Percentiles rank a stretch among this genome's conserved stretches.
phyloP scores from a whole-genome alignment of 2,888 invertebrate species.

The Priocnemis perturbator region DNA sequence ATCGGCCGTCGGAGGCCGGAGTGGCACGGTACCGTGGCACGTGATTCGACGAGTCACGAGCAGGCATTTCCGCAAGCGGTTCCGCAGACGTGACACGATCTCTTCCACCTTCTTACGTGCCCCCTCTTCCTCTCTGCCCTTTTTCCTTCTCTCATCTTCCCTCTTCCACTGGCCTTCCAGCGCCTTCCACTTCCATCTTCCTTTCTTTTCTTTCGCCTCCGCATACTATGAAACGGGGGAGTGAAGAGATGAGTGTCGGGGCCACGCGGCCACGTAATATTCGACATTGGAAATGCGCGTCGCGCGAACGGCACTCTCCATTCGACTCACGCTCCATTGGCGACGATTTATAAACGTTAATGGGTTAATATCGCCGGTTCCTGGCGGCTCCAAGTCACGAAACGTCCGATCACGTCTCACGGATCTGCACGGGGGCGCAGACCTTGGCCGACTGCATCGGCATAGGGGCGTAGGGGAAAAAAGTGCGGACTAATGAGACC shows the following conservation, averaged over 20 bases:
- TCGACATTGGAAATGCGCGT: slow-evolving; percentile 59
- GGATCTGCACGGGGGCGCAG: slow-evolving; percentile 34
- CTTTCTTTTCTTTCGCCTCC: slow-evolving; percentile 11
- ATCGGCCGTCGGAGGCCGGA: slow-evolving; percentile 35
- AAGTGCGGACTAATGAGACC: slow-evolving; percentile 50
- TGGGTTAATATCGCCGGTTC: slow-evolving; percentile 63
- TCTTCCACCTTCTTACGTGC: slow-evolving; percentile 51
- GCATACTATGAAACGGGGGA: too few species aligned
- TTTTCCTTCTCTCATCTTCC: slow-evolving; percentile 24
- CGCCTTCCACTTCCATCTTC: slow-evolving; percentile 28
- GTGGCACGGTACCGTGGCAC: slow-evolving; percentile 53
- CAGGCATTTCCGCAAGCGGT: slow-evolving; percentile 65
- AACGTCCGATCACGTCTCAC: slow-evolving; percentile 55
- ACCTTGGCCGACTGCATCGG: slow-evolving; percentile 26
- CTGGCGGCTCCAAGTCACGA: slow-evolving; percentile 26
- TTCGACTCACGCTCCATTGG: slow-evolving; percentile 54
- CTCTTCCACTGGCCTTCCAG: slow-evolving; percentile 15
- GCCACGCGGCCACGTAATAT: slow-evolving; percentile 53
- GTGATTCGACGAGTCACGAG: slow-evolving; percentile 62
- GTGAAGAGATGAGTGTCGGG: too few species aligned
- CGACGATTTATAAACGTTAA: slow-evolving; percentile 64
- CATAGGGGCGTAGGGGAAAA: slow-evolving; percentile 25
- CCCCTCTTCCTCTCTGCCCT: slow-evolving; percentile 24
- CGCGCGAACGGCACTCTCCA: slow-evolving; percentile 55
- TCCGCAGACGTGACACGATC: slow-evolving; percentile 69